These are phyloP conservation scores for Phrynosoma platyrhinos DNA, from an alignment of 2,113 vertebrate genomes.

Conservation along the genomic window DNA sequence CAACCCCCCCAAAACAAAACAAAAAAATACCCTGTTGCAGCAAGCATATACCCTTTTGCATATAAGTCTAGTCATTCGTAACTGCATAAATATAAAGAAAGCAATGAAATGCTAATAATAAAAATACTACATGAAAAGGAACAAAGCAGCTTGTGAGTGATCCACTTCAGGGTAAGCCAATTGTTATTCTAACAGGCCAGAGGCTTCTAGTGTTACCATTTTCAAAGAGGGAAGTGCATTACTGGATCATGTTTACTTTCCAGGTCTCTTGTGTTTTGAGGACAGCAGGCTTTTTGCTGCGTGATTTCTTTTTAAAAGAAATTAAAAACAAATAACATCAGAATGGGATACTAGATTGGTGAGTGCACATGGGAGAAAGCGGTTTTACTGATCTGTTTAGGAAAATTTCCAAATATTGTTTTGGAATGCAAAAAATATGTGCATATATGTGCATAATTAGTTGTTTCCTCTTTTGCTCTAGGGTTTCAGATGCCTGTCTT, in stretches of 20 bases:
- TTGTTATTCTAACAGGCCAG: not conserved
- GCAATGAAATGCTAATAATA: slow-evolving; percentile 5
- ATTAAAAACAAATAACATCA: slow-evolving; percentile 38
- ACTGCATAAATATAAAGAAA: slow-evolving; percentile 16
- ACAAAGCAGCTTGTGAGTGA: not conserved
- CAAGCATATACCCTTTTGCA: not conserved
- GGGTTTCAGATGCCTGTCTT: not conserved
- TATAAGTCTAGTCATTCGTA: not conserved
- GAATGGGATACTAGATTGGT: slow-evolving; percentile 47
- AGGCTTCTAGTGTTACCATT: not conserved
- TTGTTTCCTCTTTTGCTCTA: not conserved
- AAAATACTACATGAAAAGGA: not conserved
- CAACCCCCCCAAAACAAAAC: not conserved
- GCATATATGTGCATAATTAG: not conserved
- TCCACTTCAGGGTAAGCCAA: slow-evolving; percentile 8
- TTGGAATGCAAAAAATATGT: not conserved
- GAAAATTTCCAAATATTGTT: not conserved
- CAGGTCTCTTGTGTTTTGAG: slow-evolving; percentile 30
- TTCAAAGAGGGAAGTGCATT: slow-evolving; percentile 8
- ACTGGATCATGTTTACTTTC: slow-evolving; percentile 28
- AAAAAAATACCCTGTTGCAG: not conserved
- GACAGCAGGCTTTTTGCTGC: slow-evolving; percentile 4
- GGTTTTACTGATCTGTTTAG: slow-evolving; percentile 9
- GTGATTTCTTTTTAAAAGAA: slow-evolving; percentile 64
- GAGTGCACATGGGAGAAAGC: not conserved